Evolutionary conservation across 2,113 vertebrate species (phyloP), one percentile per base, ranked within the genome.

Genomic region (Misgurnus mizolepis): DNA sequence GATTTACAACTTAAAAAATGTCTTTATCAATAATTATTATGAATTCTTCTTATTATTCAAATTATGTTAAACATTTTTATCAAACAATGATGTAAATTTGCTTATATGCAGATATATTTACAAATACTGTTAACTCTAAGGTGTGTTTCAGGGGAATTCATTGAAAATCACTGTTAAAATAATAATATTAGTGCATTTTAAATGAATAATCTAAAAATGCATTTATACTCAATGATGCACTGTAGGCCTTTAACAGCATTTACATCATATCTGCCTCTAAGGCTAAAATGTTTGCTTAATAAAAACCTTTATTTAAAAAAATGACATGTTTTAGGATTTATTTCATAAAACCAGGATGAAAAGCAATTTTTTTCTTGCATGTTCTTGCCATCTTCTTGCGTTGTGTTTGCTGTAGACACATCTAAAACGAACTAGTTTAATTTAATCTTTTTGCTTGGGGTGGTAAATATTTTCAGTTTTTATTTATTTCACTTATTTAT

Each of bases 101-200:
- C 90, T 91, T 88, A 89, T 86, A 90, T 90, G 87, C 87, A 88
- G 88, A 92, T 90, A 91, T 88, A 92, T 90, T 83, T 90, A 88
- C 89, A 88, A 90, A 90, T 83, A 88, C 88, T 90, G 87, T 90
- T 92, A 90, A 87, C 86, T 86, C 88, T 81, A 77, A 90, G 90
- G 84, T 90, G 43, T 53, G 43, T 89, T 88, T 86, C 91, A 53
- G 8, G 90, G 90, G 88, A 93, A 91, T 91, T 90, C 87, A 88
- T 89, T 82, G 84, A 73, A 87, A 92, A 90, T 89, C 87, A 88
- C 89, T 91, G 90, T 88, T 86, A 82, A 88, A 87, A 89, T 87
- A 91, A 67, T 78, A 80, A 87, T 88, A 87, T 91, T 91, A 84
- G 81, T 1, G 7, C 3, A n/a, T 85, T 87, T 85, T 85, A 89